Evolutionary conservation across 2,888 invertebrate species (phyloP), one percentile per base, ranked within the genome.

Genomic region (Cryptops parisi): DNA sequence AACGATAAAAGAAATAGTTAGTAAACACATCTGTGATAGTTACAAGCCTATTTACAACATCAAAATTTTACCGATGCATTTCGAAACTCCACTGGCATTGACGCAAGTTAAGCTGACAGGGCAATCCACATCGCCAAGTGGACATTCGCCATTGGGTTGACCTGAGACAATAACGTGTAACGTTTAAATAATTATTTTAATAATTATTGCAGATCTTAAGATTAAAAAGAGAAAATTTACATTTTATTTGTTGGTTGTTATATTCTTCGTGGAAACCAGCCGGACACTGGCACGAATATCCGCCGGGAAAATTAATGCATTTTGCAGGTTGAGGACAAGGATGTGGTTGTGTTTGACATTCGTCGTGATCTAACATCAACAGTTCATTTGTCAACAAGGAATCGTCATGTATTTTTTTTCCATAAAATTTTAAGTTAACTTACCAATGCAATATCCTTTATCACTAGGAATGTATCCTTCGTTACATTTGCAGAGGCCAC

Each of bases 301-400:
- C 81, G 23, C 91, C 90, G 23, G 79, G 79, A 33, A 74, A 76
- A 63, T 90, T 90, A 60, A 80, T 74, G 63, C 90, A 89, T 64
- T 76, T 72, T 15, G 89, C 84, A 56, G 84, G 79, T 25, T 77
- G 65, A 61, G 88, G 86, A 62, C 90, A 91, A 41, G 89, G 88
- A 60, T 79, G 79, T 15, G 74, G 71, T 26, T 40, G n/a, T 19
- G 58, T 59, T 22, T 73, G 61, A 62, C 91, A 91, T 71, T 90
- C 90, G 62, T 91, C 78, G 47, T 86, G 72, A 68, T 90, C 89
- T 60, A 57, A n/a, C n/a, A n/a, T n/a, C n/a, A n/a, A n/a, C n/a
- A n/a, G n/a, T n/a, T n/a, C n/a, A n/a, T n/a, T n/a, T n/a, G n/a
- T n/a, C n/a, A n/a, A n/a, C n/a, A n/a, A n/a, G n/a, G n/a, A n/a